Evolutionary conservation across 2,113 vertebrate species (phyloP), one percentile per base, ranked within the genome.

Genomic region (Circaetus gallicus): DNA sequence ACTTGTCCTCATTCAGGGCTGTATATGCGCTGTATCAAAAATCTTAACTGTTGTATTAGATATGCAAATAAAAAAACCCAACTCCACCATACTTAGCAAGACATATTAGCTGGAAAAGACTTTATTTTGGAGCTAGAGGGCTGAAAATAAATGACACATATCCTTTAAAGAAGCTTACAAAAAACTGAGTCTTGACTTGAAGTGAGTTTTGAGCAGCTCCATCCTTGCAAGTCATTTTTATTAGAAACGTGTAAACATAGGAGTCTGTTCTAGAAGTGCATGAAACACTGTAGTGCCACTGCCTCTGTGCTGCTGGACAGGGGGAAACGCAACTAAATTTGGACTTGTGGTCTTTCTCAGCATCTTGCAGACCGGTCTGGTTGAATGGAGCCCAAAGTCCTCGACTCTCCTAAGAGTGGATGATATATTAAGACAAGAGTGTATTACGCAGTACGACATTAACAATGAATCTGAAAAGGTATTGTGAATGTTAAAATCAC

Each of bases 391-490:
- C 88, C 70, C 40, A 18, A 65, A 80, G 86, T 91, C 59, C 87
- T 92, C 38, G 4, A 79, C 62, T 82, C 90, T 96, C 55, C 72
- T 85, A 88, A 58, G 88, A 82, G 83, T 29, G 3, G 80, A 63
- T 96, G 96, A 98, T 97, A 74, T 95, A 97, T 98, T 82, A 97
- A 97, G 97, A 95, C 70, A 95, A 82, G 96, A 94, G 94, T 56
- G 78, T 92, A 85, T 97, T 91, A 86, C n/a, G 31, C 76, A 59
- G 95, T 86, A 76, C 81, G 92, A 84, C 97, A 96, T 98, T 97
- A 97, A 97, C 97, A 96, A 63, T 69, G 95, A 96, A 94, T 96
- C 97, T 93, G 96, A 94, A 95, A 97, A 98, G 97, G 98, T 94
- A 95, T 88, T 84, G 91, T 92, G 96, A 93, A 94, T 93, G 97